These are phyloP conservation scores for Biston betularia DNA, from an alignment of 2,888 invertebrate genomes.

Conservation along the genomic window DNA sequence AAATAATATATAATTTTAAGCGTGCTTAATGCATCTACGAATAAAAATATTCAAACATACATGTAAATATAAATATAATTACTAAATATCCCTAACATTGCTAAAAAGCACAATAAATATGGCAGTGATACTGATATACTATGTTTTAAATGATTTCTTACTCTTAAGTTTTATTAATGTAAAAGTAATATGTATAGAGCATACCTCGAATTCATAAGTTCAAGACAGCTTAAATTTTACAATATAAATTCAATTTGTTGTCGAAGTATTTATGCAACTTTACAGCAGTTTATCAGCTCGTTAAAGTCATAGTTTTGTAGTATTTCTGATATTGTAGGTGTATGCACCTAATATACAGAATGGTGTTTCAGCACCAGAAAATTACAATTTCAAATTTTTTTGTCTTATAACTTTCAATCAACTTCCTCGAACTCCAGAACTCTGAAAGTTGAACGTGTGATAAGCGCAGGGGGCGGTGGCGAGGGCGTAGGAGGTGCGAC, in stretches of 20 bases:
- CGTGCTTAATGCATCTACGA: slow-evolving; percentile 33
- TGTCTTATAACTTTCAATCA: slow-evolving; percentile 61
- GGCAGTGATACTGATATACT: slow-evolving; percentile 29
- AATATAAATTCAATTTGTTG: no score
- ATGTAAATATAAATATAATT: background rate
- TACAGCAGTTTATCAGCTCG: background rate
- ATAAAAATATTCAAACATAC: slow-evolving; percentile 2
- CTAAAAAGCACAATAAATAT: slow-evolving; percentile 32
- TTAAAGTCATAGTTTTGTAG: background rate
- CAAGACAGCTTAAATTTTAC: background rate
- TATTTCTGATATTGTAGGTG: no score
- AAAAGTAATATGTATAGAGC: background rate
- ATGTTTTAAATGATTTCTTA: slow-evolving; percentile 2
- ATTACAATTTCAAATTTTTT: slow-evolving; percentile 32
- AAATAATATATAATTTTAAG: slow-evolving; percentile 23
- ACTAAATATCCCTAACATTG: slow-evolving; percentile 2
- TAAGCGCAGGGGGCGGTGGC: slow-evolving; percentile 67
- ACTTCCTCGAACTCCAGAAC: slow-evolving; percentile 77
- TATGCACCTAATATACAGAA: background rate
- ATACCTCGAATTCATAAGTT: background rate
- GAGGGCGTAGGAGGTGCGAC: slow-evolving; percentile 77
- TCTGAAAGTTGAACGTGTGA: slow-evolving; percentile 65
- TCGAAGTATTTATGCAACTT: background rate
- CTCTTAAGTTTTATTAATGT: background rate
- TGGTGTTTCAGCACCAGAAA: slow-evolving; percentile 32